Evolutionary conservation across 2,797 vertebrate genomes (phyloP), one percentile per base, ranked within the genome.

Genomic region (Cryptoblepharus egeriae): DNA sequence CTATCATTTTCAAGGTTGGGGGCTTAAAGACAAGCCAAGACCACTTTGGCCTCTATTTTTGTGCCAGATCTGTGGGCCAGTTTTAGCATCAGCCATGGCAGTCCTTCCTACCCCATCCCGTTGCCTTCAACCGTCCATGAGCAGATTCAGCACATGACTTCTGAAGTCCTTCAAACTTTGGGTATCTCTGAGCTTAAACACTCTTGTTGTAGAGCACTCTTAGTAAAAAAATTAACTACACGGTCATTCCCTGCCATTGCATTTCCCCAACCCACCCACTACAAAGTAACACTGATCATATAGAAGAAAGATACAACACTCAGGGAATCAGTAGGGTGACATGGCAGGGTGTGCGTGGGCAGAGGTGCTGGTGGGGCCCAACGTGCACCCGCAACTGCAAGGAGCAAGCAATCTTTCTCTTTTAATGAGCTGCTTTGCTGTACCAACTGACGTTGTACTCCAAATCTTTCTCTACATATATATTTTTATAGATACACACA

Each of bases 311-410:
- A 10, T n/a, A 37, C 32, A 16, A 20, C 45, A 32, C 2, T 11
- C 22, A 2, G 8, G 2, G 1, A 11, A 9, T 61, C 9, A 45
- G 18, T 10, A 10, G 2, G 42, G 55, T n/a, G 0, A 12, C 7
- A 18, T 9, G 60, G 57, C 6, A 1, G 35, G 16, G 5, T 22
- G 12, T 22, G 11, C 5, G 11, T 9, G 39, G 57, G 42, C 22
- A 57, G 70, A 65, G 71, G 49, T 30, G 49, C 42, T 22, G 28
- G 3, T 15, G 30, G 32, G 7, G n/a, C 3, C n/a, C 30, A 16
- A 11, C 13, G 0, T 1, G 18, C 30, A 15, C 2, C 35, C 11
- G 15, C 28, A 42, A 1, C n/a, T 2, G 15, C 24, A 12, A 5
- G 4, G 49, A 26, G 28, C n/a, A 1, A 35, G 2, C 4, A 37